Percentiles rank a stretch among this genome's conserved stretches.
Conservation (phyloP, 2,797 vertebrate genomes). For the Sparidentex hasta region DNA sequence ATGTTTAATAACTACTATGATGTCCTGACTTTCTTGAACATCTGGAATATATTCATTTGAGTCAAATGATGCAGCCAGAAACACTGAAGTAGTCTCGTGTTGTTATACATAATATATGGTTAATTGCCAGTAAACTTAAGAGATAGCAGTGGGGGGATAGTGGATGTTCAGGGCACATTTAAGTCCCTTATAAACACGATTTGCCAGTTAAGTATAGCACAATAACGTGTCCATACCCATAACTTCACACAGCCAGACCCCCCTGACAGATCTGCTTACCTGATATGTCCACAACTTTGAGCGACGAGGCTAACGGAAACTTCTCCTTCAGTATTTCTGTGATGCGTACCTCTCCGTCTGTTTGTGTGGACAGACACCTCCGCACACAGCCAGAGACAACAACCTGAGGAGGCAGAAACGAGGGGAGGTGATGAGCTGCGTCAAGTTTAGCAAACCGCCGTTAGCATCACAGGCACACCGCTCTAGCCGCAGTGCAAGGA, state of each 20-base stretch:
- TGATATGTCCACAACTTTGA: conserved; percentile 93
- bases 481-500: background rate
- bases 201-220: background rate
- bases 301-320: conserved; percentile 89
- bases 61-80: background rate
- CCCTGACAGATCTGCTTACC: conserved; percentile 72
- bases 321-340: conserved; percentile 86
- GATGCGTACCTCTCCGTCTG: conserved; percentile 89
- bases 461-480: background rate
- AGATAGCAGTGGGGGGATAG: background rate
- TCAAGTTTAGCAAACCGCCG: background rate
- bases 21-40: background rate
- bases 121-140: too few relatives aligned
- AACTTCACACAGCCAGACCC: background rate
- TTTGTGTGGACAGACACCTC: conserved; percentile 82
- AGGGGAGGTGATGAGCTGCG: background rate
- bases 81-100: background rate
- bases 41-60: background rate
- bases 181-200: too few relatives aligned
- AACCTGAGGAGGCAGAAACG: conserved; percentile 51
- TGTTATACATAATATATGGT: background rate
- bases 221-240: background rate
- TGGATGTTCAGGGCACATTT: background rate
- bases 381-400: conserved; percentile 38
- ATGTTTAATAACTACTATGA: too few relatives aligned